phyloP scores from a whole-genome alignment of 2,888 invertebrate genomes.

The Epinotia brunnichana region DNA sequence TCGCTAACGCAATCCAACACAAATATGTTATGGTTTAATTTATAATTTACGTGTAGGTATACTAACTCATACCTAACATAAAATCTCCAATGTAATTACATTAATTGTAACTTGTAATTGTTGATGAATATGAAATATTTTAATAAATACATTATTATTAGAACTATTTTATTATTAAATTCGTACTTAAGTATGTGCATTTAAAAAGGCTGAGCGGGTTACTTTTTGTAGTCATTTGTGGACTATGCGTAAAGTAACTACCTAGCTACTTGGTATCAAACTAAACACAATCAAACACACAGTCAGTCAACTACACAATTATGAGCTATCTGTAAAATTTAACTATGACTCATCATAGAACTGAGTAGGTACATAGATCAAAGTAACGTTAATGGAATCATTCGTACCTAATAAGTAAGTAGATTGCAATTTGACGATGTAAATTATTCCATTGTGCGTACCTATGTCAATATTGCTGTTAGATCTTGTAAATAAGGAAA shows the following conservation, averaged over 20 bases:
- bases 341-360: too few relatives aligned
- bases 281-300: too few relatives aligned
- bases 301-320: too few relatives aligned
- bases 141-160: slow-evolving; percentile 56
- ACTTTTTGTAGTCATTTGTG: not conserved
- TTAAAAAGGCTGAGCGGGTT: slow-evolving; percentile 26
- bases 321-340: too few relatives aligned
- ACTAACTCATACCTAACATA: slow-evolving; percentile 19
- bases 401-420: too few relatives aligned
- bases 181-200: slow-evolving; percentile 52
- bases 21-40: slow-evolving; percentile 4
- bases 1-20: not conserved
- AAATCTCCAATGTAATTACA: slow-evolving; percentile 61
- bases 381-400: too few relatives aligned
- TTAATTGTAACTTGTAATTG: slow-evolving; percentile 53
- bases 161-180: slow-evolving; percentile 63
- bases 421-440: too few relatives aligned
- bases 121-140: slow-evolving; percentile 51
- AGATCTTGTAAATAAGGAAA: not conserved
- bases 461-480: not conserved
- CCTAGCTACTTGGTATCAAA: too few relatives aligned
- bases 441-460: too few relatives aligned
- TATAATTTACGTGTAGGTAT: slow-evolving; percentile 3
- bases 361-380: too few relatives aligned
- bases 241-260: not conserved